phyloP scores from a whole-genome alignment of 1,140 invertebrate species.

The Drosophila malerkotliana region DNA sequence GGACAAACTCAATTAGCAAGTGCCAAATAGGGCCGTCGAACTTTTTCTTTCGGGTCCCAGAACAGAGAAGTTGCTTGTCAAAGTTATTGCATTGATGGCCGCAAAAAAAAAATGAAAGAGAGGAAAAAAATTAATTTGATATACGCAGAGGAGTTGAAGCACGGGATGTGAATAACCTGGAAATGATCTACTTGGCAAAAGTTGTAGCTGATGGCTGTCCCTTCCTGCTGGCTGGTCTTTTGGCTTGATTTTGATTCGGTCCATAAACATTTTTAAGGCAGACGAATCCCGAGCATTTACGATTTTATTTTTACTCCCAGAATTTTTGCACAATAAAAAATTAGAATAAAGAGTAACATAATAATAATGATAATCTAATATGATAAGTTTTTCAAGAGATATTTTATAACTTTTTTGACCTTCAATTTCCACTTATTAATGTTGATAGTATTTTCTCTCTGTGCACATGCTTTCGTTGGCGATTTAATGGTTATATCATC shows the following conservation, averaged over 20 bases:
- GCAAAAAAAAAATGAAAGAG: too few relatives aligned
- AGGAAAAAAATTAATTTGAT: slow-evolving; percentile 48
- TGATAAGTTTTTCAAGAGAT: too few relatives aligned
- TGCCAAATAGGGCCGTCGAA: slow-evolving; percentile 34
- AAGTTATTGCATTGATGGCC: slow-evolving; percentile 44
- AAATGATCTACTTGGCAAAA: slow-evolving; percentile 17
- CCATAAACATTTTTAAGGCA: slow-evolving; percentile 32
- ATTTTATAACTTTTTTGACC: neutral
- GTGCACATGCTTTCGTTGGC: slow-evolving; percentile 31
- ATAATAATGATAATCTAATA: too few relatives aligned
- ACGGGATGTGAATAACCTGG: slow-evolving; percentile 31
- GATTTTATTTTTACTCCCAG: slow-evolving; percentile 11
- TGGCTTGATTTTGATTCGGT: slow-evolving; percentile 10
- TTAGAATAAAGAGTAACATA: neutral
- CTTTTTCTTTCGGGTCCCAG: slow-evolving; percentile 18
- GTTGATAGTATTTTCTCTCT: neutral
- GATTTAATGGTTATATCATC: slow-evolving; percentile 54
- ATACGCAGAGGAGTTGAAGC: slow-evolving; percentile 8
- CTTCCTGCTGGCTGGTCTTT: neutral
- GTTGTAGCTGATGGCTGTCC: slow-evolving; percentile 1
- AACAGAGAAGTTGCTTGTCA: slow-evolving; percentile 28
- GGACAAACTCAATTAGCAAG: slow-evolving; percentile 50
- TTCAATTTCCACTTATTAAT: neutral
- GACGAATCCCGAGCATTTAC: slow-evolving; percentile 6
- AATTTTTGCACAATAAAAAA: neutral